phyloP scores from a whole-genome alignment of 2,797 vertebrate genomes.

The Adrianichthys oophorus region DNA sequence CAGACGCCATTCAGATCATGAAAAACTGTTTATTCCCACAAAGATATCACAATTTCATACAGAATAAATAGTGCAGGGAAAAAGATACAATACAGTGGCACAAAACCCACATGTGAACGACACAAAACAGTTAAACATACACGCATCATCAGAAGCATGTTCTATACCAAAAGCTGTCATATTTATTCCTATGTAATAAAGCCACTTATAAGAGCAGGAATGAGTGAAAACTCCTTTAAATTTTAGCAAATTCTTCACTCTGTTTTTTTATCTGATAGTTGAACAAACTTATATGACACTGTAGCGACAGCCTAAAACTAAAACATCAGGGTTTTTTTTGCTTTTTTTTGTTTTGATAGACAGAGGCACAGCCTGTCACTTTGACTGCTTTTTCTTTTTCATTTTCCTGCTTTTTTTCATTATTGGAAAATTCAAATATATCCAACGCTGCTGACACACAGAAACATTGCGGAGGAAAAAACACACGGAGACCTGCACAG shows the following conservation, averaged over 20 bases:
- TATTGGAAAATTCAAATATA: too few species aligned
- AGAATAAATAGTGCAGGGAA: constrained; percentile 65
- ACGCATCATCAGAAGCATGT: constrained; percentile 15
- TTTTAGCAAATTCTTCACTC: too few species aligned
- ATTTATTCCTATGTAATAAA: constrained; percentile 27
- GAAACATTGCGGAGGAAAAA: constrained; percentile 2
- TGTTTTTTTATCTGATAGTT: too few species aligned
- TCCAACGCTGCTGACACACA: constrained; percentile 8
- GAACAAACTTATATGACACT: not conserved
- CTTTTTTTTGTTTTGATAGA: too few species aligned
- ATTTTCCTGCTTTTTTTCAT: too few species aligned
- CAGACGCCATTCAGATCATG: constrained; percentile 15
- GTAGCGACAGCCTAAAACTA: constrained; percentile 5
- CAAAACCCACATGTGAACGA: constrained; percentile 40
- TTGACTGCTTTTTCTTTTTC: too few species aligned
- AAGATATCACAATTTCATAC: constrained; percentile 49
- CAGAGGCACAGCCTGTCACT: too few species aligned
- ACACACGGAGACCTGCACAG: constrained; percentile 12
- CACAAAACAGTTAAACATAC: constrained; percentile 34
- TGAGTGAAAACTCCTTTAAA: too few species aligned
- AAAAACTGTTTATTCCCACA: constrained; percentile 71
- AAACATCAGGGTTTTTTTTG: not conserved
- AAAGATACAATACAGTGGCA: constrained; percentile 38
- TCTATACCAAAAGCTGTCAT: constrained; percentile 1
- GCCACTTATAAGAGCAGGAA: constrained; percentile 40